Conservation (phyloP, 2,113 vertebrate genomes). For the Amblyornis subalaris region DNA sequence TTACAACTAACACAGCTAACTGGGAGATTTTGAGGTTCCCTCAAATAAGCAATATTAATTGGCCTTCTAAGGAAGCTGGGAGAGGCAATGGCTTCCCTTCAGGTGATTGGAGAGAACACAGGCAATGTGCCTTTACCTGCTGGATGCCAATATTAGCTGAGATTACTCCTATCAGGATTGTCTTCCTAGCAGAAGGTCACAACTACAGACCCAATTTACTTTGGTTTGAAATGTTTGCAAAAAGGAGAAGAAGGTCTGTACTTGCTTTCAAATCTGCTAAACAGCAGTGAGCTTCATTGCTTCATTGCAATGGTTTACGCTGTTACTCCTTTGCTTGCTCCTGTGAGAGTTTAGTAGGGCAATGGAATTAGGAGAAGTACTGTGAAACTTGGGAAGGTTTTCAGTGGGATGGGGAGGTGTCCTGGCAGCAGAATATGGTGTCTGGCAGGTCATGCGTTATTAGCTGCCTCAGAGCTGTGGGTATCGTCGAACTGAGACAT, state of each 20-base stretch:
- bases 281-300: background rate
- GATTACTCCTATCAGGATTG: background rate
- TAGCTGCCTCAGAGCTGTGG: background rate
- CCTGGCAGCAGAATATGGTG: background rate
- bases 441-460: background rate
- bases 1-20: background rate
- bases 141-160: background rate
- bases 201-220: background rate
- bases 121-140: background rate
- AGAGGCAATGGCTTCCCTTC: background rate
- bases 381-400: background rate
- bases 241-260: background rate
- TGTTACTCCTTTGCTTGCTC: background rate
- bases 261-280: background rate
- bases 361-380: background rate
- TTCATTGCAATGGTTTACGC: background rate
- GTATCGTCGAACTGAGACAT: background rate
- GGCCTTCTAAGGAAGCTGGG: background rate
- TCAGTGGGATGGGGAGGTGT: background rate
- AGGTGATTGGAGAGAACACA: background rate
- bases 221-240: background rate
- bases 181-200: background rate
- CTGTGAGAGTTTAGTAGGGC: background rate
- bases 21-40: background rate
- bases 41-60: background rate